Conservation (phyloP, 2,888 invertebrate species). For the Pristionchus arcanus region DNA sequence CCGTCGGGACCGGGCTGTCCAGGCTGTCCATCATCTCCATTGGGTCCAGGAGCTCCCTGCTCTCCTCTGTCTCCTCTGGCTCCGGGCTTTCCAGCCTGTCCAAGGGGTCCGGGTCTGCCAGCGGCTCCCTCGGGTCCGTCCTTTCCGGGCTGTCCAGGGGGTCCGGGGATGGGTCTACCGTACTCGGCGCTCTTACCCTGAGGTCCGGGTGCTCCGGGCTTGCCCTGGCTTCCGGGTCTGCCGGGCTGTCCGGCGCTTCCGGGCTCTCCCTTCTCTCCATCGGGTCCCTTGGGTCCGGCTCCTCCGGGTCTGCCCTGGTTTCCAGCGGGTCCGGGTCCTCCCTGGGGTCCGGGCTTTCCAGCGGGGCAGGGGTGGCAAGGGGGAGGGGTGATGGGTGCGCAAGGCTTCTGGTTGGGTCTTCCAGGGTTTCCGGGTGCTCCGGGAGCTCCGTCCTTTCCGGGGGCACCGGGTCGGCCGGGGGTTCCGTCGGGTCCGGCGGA, state of each 20-base stretch:
- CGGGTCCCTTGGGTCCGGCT: constrained; percentile 68
- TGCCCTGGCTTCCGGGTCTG: constrained; percentile 70
- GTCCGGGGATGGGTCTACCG: constrained; percentile 61
- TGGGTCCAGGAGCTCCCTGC: constrained; percentile 58
- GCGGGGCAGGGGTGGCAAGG: constrained; percentile 73
- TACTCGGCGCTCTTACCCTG: constrained; percentile 63
- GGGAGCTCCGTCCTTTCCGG: constrained; percentile 72
- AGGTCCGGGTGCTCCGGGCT: constrained; percentile 58
- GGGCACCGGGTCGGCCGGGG: constrained; percentile 73
- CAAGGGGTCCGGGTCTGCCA: constrained; percentile 67
- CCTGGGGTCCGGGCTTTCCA: constrained; percentile 69
- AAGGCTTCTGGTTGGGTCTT: constrained; percentile 69
- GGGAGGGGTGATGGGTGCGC: constrained; percentile 72
- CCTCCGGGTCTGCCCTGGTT: constrained; percentile 60
- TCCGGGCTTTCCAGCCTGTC: constrained; percentile 69
- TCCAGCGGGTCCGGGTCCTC: constrained; percentile 66
- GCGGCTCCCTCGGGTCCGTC: constrained; percentile 69
- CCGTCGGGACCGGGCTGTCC: constrained; percentile 68
- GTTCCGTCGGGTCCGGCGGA: constrained; percentile 69
- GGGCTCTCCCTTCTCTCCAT: constrained; percentile 70
- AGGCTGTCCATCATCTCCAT: constrained; percentile 64
- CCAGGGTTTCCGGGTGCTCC: constrained; percentile 73
- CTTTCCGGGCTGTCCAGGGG: constrained; percentile 69
- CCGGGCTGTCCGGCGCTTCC: constrained; percentile 74
- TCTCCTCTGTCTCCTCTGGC: constrained; percentile 51